Conservation (phyloP, 1,140 invertebrate genomes). For the Gryon sp. region DNA sequence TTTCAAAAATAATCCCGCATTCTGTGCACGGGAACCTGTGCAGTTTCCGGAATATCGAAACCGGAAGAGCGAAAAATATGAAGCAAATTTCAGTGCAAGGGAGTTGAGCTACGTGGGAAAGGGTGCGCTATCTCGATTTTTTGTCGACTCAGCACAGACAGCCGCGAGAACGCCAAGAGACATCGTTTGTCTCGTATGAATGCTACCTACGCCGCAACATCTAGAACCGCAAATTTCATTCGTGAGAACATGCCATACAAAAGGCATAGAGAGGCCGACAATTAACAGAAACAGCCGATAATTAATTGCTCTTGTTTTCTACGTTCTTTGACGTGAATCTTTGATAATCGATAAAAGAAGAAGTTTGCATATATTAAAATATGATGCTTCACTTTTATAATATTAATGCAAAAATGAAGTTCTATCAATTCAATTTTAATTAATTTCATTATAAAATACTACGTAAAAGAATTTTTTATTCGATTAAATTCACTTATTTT, state of each 20-base stretch:
- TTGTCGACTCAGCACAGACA: constrained; percentile 51
- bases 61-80: constrained; percentile 42
- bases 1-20: constrained; percentile 7
- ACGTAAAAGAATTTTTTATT: no score
- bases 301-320: constrained; percentile 35
- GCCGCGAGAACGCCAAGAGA: constrained; percentile 46
- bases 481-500: no score
- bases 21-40: not conserved
- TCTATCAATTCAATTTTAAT: no score
- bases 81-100: constrained; percentile 25
- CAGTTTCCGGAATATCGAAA: constrained; percentile 35
- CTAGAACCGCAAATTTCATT: constrained; percentile 36
- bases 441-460: no score
- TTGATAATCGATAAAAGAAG: constrained; percentile 9
- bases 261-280: constrained; percentile 29
- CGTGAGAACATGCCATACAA: constrained; percentile 41
- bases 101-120: constrained; percentile 48
- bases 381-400: no score
- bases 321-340: constrained; percentile 12
- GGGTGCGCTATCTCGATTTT: constrained; percentile 49
- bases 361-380: no score
- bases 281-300: constrained; percentile 42
- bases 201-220: constrained; percentile 39
- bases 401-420: no score
- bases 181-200: constrained; percentile 50